phyloP scores from a whole-genome alignment of 2,113 vertebrate species.

The Amazona guildingii region DNA sequence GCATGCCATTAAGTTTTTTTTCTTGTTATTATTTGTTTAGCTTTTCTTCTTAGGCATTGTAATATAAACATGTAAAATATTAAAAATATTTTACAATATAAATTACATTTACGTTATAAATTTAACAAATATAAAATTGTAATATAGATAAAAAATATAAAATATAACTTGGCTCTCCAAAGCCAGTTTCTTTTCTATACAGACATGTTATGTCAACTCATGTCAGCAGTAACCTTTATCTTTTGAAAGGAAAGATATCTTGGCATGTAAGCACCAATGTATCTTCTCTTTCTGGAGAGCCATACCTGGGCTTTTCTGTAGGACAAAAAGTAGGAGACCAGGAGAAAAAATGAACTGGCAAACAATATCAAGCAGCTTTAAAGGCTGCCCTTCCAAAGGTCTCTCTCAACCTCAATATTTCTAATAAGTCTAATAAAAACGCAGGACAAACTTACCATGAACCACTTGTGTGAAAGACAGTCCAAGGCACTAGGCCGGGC shows the following conservation, averaged over 20 bases:
- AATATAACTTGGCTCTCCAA: not conserved
- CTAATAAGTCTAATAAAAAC: not conserved
- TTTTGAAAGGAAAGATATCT: not conserved
- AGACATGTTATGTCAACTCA: not conserved
- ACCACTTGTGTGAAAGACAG: slow-evolving; percentile 66
- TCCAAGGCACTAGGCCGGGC: slow-evolving; percentile 52
- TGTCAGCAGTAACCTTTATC: not conserved
- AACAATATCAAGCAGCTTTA: not conserved
- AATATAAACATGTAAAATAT: not conserved
- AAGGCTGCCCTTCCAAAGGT: not conserved
- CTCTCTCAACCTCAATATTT: not conserved
- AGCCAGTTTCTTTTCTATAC: not conserved
- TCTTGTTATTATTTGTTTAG: not conserved
- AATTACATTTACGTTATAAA: no score
- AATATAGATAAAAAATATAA: no score
- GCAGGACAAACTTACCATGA: slow-evolving; percentile 45
- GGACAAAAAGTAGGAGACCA: not conserved
- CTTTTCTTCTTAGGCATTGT: not conserved
- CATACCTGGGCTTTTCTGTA: not conserved
- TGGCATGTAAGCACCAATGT: not conserved
- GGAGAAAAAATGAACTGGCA: not conserved
- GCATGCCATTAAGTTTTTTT: not conserved
- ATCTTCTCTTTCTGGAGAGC: not conserved
- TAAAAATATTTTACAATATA: no score
- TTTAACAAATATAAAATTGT: no score